phyloP scores from a whole-genome alignment of 2,113 vertebrate genomes.

The Rhegmatorhina hoffmannsi region DNA sequence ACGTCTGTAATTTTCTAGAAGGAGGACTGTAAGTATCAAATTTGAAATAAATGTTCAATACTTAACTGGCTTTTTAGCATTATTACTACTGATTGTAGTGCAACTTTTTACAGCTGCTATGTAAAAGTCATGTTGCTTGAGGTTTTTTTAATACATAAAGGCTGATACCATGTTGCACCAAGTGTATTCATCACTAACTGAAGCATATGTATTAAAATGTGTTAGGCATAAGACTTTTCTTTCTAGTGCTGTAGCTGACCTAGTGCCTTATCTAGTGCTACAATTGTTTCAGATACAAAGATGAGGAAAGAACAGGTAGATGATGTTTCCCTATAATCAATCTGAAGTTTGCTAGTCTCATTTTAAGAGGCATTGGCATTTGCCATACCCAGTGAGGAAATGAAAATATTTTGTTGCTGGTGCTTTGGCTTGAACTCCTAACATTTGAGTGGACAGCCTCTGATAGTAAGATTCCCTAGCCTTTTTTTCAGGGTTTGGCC shows the following conservation, averaged over 20 bases:
- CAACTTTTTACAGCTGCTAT: neutral
- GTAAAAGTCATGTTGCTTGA: neutral
- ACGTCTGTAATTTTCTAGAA: constrained; percentile 98
- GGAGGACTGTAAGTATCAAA: constrained; percentile 88
- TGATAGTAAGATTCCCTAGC: neutral
- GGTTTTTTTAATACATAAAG: neutral
- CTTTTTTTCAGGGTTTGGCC: neutral
- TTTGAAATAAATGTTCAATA: neutral
- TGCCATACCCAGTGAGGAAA: neutral
- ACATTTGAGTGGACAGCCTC: neutral
- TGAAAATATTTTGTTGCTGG: neutral
- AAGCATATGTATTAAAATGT: neutral
- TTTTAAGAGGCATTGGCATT: neutral
- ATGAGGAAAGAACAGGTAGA: neutral
- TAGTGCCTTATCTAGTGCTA: neutral
- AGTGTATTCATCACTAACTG: neutral
- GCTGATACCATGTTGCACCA: neutral
- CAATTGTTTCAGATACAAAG: neutral
- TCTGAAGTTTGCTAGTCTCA: neutral
- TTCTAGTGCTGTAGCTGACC: neutral
- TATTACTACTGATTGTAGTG: neutral
- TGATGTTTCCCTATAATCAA: neutral
- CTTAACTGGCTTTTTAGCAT: neutral
- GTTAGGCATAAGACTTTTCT: neutral
- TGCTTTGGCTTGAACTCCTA: neutral